A percentile compares a stretch with the other conserved stretches of the same genome.
Conservation (phyloP, 2,888 invertebrate species). For the Deilephila elpenor region DNA sequence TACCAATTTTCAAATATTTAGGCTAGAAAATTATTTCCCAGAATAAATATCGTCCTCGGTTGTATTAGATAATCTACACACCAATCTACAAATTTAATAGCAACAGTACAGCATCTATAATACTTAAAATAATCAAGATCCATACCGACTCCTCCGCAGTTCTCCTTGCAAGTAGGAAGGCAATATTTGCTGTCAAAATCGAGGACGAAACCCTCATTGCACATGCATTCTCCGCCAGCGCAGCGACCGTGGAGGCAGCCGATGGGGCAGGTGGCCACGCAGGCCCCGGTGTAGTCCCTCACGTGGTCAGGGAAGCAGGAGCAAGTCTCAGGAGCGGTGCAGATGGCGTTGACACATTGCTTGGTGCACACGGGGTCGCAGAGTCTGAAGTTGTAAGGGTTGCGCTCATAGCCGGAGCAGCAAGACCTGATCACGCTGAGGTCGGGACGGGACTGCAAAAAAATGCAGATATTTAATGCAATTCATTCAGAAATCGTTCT, state of each 20-base stretch:
- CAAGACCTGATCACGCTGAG: conserved; percentile 88
- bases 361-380: conserved; percentile 86
- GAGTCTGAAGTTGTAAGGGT: conserved; percentile 80
- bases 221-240: conserved; percentile 85
- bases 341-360: conserved; percentile 86
- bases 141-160: conserved; percentile 80
- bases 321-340: conserved; percentile 87
- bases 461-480: neutral
- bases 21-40: too few species aligned
- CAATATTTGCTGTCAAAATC: conserved; percentile 86
- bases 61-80: too few species aligned
- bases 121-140: conserved; percentile 32
- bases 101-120: conserved; percentile 28
- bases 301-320: conserved; percentile 86
- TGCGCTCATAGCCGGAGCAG: conserved; percentile 88
- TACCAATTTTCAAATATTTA: too few species aligned
- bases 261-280: conserved; percentile 88
- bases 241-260: conserved; percentile 88
- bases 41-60: too few species aligned
- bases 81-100: too few species aligned
- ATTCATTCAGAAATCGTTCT: too few species aligned
- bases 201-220: conserved; percentile 84
- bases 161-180: conserved; percentile 82
- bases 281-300: conserved; percentile 80
- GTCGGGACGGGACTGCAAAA: conserved; percentile 82